Evolutionary conservation across 2,888 invertebrate genomes (phyloP).

Genomic region (Conops quadrifasciatus): DNA sequence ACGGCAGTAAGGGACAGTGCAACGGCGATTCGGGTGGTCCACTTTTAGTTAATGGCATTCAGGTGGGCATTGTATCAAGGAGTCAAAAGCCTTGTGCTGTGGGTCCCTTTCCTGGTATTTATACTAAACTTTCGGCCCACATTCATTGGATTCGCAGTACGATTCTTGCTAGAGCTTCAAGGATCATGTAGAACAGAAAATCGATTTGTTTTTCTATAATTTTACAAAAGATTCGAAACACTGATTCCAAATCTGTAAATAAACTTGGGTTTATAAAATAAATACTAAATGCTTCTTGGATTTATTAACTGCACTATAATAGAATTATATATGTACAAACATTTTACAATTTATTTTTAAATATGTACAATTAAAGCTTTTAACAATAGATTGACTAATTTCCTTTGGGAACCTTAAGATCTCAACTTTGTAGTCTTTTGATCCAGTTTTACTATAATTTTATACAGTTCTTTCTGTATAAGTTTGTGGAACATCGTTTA

Average conservation of each 20-base stretch:
- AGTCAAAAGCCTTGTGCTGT: slow-evolving; percentile 65
- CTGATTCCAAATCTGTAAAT: too few species aligned
- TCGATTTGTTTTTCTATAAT: too few species aligned
- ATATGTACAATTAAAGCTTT: too few species aligned
- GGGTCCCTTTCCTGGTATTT: slow-evolving; percentile 65
- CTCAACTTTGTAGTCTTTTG: not conserved
- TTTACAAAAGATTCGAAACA: too few species aligned
- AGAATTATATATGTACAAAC: too few species aligned
- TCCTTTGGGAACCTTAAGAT: too few species aligned
- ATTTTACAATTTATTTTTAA: too few species aligned
- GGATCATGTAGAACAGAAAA: too few species aligned
- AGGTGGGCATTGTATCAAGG: slow-evolving; percentile 66
- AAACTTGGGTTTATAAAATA: too few species aligned
- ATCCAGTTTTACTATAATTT: not conserved
- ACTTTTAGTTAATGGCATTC: slow-evolving; percentile 57
- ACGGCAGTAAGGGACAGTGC: slow-evolving; percentile 66
- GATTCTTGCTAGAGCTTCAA: slow-evolving; percentile 35
- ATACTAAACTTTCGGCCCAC: slow-evolving; percentile 63
- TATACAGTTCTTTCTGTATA: not conserved
- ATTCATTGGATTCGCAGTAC: slow-evolving; percentile 60
- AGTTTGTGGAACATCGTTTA: not conserved
- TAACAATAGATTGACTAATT: too few species aligned
- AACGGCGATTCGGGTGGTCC: slow-evolving; percentile 66
- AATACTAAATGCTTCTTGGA: too few species aligned
- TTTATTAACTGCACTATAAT: too few species aligned